Conservation (phyloP, 64 coral and sea anemone genomes). For the Stylophora pistillata region DNA sequence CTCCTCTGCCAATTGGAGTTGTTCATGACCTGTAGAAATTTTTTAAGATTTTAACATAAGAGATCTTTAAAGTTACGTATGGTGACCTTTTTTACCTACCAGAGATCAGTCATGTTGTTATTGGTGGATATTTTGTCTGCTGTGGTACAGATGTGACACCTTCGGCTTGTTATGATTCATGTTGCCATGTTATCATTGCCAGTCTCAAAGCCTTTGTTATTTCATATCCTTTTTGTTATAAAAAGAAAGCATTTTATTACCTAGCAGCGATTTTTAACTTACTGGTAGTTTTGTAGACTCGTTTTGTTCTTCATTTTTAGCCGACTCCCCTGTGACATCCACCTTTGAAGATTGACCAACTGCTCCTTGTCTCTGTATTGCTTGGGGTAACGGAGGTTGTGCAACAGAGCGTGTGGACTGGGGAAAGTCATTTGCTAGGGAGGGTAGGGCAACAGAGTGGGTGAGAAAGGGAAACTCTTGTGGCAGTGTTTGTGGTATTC, state of each 20-base stretch:
- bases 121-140: too few species aligned
- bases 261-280: background rate
- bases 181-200: too few species aligned
- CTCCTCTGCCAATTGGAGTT: conserved; percentile 3
- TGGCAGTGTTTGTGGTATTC: background rate
- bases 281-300: conserved; percentile 11
- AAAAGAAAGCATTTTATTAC: too few species aligned
- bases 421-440: background rate
- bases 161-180: too few species aligned
- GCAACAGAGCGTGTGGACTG: background rate
- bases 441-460: conserved; percentile 1
- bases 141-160: too few species aligned
- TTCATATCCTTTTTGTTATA: too few species aligned
- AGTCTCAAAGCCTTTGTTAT: too few species aligned
- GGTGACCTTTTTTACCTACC: too few species aligned
- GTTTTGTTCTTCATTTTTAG: background rate
- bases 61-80: background rate
- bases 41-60: too few species aligned
- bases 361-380: conserved; percentile 8
- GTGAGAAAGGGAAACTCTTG: background rate
- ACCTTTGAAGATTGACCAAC: background rate
- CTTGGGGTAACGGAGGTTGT: background rate
- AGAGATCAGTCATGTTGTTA: too few species aligned
- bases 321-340: background rate
- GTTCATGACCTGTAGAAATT: background rate